phyloP scores from a whole-genome alignment of 2,888 invertebrate species.

The Amitus sp. region DNA sequence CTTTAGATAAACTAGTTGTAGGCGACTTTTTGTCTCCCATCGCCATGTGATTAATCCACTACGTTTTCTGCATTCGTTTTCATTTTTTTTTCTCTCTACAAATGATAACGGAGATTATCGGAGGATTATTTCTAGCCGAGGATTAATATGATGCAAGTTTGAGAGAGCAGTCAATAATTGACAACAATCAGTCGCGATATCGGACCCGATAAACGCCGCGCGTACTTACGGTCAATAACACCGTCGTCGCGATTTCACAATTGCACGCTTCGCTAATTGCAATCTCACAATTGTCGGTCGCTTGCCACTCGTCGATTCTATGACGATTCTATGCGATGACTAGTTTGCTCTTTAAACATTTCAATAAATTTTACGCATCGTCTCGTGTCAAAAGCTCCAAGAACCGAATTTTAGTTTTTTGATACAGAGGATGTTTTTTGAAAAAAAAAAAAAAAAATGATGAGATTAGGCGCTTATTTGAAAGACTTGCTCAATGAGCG shows the following conservation, averaged over 20 bases:
- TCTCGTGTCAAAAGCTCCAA: too few relatives aligned
- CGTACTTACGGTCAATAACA: constrained; percentile 59
- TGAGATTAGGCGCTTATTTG: too few relatives aligned
- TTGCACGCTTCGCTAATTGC: constrained; percentile 59
- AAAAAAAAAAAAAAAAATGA: too few relatives aligned
- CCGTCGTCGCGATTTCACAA: constrained; percentile 57
- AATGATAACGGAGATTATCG: neutral
- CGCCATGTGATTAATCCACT: too few relatives aligned
- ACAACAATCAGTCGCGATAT: constrained; percentile 23
- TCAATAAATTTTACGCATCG: constrained; percentile 34
- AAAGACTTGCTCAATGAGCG: too few relatives aligned
- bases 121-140: neutral
- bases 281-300: constrained; percentile 51
- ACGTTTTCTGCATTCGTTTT: too few relatives aligned
- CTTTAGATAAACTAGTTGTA: too few relatives aligned
- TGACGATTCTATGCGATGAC: constrained; percentile 26
- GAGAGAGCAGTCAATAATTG: constrained; percentile 20
- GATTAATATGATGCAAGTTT: constrained; percentile 14
- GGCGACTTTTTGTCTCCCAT: too few relatives aligned
- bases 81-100: neutral
- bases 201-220: constrained; percentile 34
- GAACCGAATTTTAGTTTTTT: too few relatives aligned
- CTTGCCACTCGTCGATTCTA: constrained; percentile 33
- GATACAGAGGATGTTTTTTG: too few relatives aligned
- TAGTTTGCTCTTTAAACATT: constrained; percentile 16